Percentiles rank a stretch among this genome's conserved stretches.
Evolutionary conservation across 2,888 invertebrate species (phyloP).

Genomic region (Antitype chi): DNA sequence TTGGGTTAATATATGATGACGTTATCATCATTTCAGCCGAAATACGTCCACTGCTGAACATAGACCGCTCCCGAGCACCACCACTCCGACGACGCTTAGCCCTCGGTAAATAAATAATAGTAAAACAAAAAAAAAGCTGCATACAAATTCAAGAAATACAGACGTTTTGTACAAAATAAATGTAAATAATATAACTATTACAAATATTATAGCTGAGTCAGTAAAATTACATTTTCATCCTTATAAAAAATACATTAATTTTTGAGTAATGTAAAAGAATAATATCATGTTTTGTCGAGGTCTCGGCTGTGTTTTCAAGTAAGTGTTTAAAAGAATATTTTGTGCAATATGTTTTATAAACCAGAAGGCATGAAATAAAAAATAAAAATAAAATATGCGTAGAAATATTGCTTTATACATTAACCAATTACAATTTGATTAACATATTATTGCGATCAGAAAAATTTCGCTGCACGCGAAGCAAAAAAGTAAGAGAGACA

Average conservation of each 20-base stretch:
- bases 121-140: conserved; percentile 1
- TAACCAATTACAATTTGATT: conserved; percentile 4
- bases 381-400: not conserved
- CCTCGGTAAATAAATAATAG: not conserved
- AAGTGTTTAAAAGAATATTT: conserved; percentile 6
- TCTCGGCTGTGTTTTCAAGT: not conserved
- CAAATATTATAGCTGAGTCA: conserved; percentile 7
- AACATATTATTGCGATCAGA: not conserved
- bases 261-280: not conserved
- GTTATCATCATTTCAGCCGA: not conserved
- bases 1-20: not conserved
- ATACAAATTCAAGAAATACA: conserved; percentile 22
- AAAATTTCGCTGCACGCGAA: not conserved
- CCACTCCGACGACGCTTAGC: not conserved
- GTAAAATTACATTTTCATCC: not conserved
- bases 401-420: conserved; percentile 13
- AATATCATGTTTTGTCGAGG: conserved; percentile 6
- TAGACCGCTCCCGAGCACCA: not conserved
- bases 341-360: conserved; percentile 12
- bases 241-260: not conserved
- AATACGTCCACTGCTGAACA: not conserved
- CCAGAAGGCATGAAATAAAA: not conserved
- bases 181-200: conserved; percentile 24
- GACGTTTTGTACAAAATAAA: conserved; percentile 3
- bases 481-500: not conserved